Percentiles rank a stretch among this genome's conserved stretches.
These are phyloP conservation scores for Oncopeltus fasciatus DNA, from an alignment of 1,140 invertebrate genomes.

Conservation along the genomic window DNA sequence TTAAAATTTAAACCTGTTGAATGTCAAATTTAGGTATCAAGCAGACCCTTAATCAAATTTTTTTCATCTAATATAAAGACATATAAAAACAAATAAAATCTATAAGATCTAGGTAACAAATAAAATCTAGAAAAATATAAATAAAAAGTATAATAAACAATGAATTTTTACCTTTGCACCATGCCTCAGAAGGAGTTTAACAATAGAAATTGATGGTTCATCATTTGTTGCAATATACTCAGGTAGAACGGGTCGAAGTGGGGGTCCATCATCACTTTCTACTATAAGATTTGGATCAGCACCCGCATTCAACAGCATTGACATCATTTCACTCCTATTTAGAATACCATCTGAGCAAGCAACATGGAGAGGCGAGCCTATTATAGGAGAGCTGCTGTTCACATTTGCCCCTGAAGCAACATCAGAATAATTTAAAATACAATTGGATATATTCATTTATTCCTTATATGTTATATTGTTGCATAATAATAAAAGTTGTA, in stretches of 20 bases:
- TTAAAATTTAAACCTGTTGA: no score
- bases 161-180: slow-evolving; percentile 53
- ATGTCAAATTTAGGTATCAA: no score
- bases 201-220: slow-evolving; percentile 47
- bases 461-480: no score
- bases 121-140: background rate
- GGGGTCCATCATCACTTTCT: slow-evolving; percentile 50
- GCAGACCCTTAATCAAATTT: no score
- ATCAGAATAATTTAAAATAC: background rate
- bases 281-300: slow-evolving; percentile 67
- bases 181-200: slow-evolving; percentile 58
- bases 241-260: slow-evolving; percentile 57
- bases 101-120: background rate
- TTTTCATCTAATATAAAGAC: no score
- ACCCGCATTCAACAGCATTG: slow-evolving; percentile 55
- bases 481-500: no score
- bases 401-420: slow-evolving; percentile 51
- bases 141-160: background rate
- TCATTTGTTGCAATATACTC: slow-evolving; percentile 70
- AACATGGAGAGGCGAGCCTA: slow-evolving; percentile 71
- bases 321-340: slow-evolving; percentile 41
- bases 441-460: background rate
- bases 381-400: slow-evolving; percentile 66
- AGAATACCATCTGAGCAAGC: slow-evolving; percentile 69
- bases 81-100: no score